phyloP scores from a whole-genome alignment of 2,797 vertebrate genomes.

The Tenualosa ilisha region DNA sequence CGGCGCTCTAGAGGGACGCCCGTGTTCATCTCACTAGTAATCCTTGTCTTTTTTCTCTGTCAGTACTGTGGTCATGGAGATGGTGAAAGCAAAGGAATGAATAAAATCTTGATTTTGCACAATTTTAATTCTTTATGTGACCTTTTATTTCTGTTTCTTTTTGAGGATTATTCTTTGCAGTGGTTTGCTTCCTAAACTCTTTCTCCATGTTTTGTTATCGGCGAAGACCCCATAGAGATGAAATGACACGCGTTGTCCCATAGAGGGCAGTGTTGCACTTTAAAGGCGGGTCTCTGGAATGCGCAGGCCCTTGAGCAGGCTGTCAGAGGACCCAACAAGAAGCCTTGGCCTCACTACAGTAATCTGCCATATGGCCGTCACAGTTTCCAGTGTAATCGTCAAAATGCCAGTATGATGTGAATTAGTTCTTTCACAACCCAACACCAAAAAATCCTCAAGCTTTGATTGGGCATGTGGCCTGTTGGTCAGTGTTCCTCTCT shows the following conservation, averaged over 20 bases:
- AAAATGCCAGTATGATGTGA: background rate
- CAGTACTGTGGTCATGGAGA: constrained; percentile 56
- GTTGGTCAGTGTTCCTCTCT: background rate
- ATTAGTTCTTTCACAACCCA: background rate
- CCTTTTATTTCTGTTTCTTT: constrained; percentile 50
- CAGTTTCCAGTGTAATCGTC: background rate
- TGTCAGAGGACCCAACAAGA: background rate
- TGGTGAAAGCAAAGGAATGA: constrained; percentile 60
- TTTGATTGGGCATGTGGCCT: background rate
- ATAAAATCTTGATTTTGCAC: constrained; percentile 81
- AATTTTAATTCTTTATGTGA: constrained; percentile 63
- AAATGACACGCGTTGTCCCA: background rate
- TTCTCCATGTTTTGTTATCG: background rate
- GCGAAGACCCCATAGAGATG: background rate
- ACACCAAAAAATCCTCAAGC: background rate
- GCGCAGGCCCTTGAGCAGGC: background rate
- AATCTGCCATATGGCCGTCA: background rate
- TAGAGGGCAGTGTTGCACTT: constrained; percentile 26
- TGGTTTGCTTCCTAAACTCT: background rate
- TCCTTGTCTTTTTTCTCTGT: constrained; percentile 51
- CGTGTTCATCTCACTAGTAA: constrained; percentile 47
- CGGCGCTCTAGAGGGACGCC: background rate
- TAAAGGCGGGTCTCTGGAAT: background rate
- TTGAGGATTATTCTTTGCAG: background rate
- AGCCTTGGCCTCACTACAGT: background rate